Conservation (phyloP, 2,113 vertebrate species). For the Hippocampus mohnikei region DNA sequence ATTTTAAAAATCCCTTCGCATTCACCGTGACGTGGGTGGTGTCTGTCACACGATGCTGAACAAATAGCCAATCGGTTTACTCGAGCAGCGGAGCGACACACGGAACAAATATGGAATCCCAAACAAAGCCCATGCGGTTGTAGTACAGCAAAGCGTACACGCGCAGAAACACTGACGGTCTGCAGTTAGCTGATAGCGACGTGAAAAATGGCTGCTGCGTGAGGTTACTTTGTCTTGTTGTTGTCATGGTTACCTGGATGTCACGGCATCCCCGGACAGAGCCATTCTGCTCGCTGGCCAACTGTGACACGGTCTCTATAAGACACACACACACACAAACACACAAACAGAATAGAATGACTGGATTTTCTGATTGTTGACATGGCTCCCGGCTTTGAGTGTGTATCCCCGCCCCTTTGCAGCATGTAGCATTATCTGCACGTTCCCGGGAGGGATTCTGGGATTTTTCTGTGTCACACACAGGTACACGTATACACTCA, state of each 20-base stretch:
- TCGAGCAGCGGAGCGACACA: neutral
- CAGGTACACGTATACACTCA: neutral
- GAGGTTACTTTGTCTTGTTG: constrained; percentile 23
- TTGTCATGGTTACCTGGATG: constrained; percentile 73
- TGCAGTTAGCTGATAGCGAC: neutral
- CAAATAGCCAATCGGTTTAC: neutral
- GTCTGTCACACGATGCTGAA: neutral
- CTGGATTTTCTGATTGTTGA: neutral
- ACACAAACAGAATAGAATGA: constrained; percentile 7
- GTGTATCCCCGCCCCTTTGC: neutral
- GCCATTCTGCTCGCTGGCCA: constrained; percentile 68
- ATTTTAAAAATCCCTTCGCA: neutral
- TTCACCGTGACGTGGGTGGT: neutral
- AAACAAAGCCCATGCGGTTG: neutral
- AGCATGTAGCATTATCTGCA: neutral
- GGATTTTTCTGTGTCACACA: neutral
- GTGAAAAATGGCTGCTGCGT: constrained; percentile 19
- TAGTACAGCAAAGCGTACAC: neutral
- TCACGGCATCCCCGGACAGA: constrained; percentile 69
- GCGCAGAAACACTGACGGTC: neutral
- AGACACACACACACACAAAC: constrained; percentile 29
- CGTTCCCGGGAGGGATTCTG: neutral
- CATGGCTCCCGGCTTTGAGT: neutral
- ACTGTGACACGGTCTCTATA: constrained; percentile 76
- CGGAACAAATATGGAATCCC: neutral